A percentile compares a stretch with the other conserved stretches of the same genome.
Conservation (phyloP, 2,113 vertebrate genomes). For the Bucco capensis region DNA sequence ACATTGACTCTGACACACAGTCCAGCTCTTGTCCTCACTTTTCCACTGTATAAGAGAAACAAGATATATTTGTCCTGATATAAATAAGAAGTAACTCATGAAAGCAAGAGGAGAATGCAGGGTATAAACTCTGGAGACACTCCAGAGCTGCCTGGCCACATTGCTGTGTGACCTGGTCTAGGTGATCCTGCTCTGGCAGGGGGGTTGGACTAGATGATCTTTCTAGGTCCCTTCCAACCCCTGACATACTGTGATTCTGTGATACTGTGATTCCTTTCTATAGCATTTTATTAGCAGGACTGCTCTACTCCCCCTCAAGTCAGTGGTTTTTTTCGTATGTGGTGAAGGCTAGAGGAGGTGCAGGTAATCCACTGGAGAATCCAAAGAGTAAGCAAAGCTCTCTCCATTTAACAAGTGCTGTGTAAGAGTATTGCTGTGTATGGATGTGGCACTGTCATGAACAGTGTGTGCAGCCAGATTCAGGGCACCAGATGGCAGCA, state of each 20-base stretch:
- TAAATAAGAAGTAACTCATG: neutral
- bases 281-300: neutral
- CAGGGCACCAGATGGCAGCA: slow-evolving; percentile 60
- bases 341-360: too few species aligned
- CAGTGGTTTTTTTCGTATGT: neutral
- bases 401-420: rapidly evolving
- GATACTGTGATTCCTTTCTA: neutral
- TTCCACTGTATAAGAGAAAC: neutral
- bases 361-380: rapidly evolving
- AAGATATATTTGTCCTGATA: neutral
- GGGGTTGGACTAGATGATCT: too few species aligned
- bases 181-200: too few species aligned
- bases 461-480: neutral
- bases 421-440: rapidly evolving
- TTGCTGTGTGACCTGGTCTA: too few species aligned
- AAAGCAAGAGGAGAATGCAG: neutral
- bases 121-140: neutral
- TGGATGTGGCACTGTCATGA: rapidly evolving
- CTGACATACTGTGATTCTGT: too few species aligned
- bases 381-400: neutral
- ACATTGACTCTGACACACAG: slow-evolving; percentile 39
- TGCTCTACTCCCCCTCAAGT: too few species aligned
- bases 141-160: too few species aligned
- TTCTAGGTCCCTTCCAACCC: too few species aligned
- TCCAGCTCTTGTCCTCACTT: neutral